Evolutionary conservation across 2,888 invertebrate species (phyloP).

Genomic region (Cryptophagus acutangulus): DNA sequence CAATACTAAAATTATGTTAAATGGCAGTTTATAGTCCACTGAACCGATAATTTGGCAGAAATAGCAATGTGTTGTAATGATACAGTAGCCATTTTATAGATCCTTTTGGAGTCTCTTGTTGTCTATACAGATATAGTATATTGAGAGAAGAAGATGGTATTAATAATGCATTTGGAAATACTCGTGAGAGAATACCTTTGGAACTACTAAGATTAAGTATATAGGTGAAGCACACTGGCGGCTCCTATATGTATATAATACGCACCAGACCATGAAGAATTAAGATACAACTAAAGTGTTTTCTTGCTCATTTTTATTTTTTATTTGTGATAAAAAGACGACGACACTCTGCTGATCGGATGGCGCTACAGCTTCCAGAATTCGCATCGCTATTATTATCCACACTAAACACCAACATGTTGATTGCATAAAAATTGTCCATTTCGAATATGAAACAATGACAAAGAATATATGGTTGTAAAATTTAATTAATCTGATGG

Average conservation of each 20-base stretch:
- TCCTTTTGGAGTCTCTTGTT: too few species aligned
- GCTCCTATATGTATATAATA: not conserved
- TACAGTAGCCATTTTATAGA: conserved; percentile 42
- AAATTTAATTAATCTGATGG: too few species aligned
- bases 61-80: conserved; percentile 39
- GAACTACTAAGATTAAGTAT: conserved; percentile 1
- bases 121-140: too few species aligned
- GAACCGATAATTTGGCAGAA: conserved; percentile 39
- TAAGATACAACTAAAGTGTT: conserved; percentile 11
- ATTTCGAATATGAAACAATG: not conserved
- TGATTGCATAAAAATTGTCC: not conserved
- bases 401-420: not conserved
- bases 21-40: conserved; percentile 32
- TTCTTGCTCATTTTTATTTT: too few species aligned
- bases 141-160: conserved; percentile 15
- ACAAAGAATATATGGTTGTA: too few species aligned
- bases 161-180: conserved; percentile 17
- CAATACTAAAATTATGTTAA: conserved; percentile 36
- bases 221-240: not conserved
- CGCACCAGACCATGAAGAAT: conserved; percentile 8
- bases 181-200: conserved; percentile 3
- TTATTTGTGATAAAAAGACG: too few species aligned
- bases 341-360: too few species aligned
- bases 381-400: too few species aligned
- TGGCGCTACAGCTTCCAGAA: too few species aligned